A percentile compares a stretch with the other conserved stretches of the same genome.
phyloP scores from a whole-genome alignment of 2,113 vertebrate genomes.

The Protobothrops mucrosquamatus region DNA sequence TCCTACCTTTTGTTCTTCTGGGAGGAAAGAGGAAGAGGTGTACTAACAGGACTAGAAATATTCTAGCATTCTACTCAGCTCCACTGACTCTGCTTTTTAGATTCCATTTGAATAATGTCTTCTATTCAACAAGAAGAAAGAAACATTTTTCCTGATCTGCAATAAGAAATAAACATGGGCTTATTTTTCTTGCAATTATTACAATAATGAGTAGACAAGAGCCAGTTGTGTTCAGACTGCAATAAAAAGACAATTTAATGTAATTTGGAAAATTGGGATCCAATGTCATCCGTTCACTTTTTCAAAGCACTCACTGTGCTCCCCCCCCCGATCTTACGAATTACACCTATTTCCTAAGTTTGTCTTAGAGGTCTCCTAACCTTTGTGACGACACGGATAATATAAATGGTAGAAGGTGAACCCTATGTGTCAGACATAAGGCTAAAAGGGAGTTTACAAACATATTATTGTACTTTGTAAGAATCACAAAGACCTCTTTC shows the following conservation, averaged over 20 bases:
- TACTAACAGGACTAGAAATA: not conserved
- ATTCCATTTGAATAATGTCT: not conserved
- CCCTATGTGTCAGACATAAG: no score
- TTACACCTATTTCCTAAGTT: no score
- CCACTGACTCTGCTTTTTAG: not conserved
- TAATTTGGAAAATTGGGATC: not conserved
- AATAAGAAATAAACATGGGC: not conserved
- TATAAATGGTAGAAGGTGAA: no score
- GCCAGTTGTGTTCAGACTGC: not conserved
- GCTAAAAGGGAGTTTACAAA: no score
- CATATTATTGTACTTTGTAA: no score
- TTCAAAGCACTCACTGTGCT: not conserved
- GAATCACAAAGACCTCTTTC: no score
- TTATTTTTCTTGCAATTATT: not conserved
- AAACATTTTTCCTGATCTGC: not conserved
- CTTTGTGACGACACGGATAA: no score
- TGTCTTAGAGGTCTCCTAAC: no score
- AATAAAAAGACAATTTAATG: not conserved
- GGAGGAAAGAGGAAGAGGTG: not conserved
- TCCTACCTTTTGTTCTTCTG: not conserved
- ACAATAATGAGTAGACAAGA: not conserved
- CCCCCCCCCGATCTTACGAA: no score
- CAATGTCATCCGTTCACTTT: not conserved
- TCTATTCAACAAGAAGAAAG: not conserved
- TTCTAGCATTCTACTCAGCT: not conserved